These are phyloP conservation scores for Nasonia longicornis DNA, from an alignment of 1,140 invertebrate genomes.

Conservation along the genomic window DNA sequence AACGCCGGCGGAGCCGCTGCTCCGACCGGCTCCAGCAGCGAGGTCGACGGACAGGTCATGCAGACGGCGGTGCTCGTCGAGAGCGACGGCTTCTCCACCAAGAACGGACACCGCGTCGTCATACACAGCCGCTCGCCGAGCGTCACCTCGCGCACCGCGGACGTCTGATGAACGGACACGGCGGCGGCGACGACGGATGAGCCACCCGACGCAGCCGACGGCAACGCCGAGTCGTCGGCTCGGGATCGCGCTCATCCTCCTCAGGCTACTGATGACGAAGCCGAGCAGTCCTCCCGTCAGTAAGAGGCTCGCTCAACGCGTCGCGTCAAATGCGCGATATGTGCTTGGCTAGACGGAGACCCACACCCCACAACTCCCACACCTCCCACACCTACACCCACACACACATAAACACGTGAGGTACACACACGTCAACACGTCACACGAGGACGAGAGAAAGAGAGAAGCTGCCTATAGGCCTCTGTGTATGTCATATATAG, in stretches of 20 bases:
- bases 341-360: background rate
- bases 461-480: background rate
- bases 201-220: background rate
- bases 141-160: conserved; percentile 81
- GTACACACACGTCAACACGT: no score
- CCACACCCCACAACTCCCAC: no score
- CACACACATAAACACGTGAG: background rate
- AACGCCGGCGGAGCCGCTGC: no score
- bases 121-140: conserved; percentile 88
- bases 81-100: conserved; percentile 83
- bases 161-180: conserved; percentile 60
- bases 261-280: background rate
- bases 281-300: background rate
- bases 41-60: conserved; percentile 67
- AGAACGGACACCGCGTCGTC: conserved; percentile 89
- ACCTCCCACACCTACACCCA: no score
- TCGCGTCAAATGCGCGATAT: background rate
- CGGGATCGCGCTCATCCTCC: background rate
- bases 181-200: conserved; percentile 32
- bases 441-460: background rate
- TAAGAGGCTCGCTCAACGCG: background rate
- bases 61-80: conserved; percentile 86
- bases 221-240: background rate
- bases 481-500: background rate
- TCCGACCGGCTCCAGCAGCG: conserved; percentile 40